Evolutionary conservation across 2,113 vertebrate genomes (phyloP), one percentile per base, ranked within the genome.

Genomic region (Tragelaphus scriptus): DNA sequence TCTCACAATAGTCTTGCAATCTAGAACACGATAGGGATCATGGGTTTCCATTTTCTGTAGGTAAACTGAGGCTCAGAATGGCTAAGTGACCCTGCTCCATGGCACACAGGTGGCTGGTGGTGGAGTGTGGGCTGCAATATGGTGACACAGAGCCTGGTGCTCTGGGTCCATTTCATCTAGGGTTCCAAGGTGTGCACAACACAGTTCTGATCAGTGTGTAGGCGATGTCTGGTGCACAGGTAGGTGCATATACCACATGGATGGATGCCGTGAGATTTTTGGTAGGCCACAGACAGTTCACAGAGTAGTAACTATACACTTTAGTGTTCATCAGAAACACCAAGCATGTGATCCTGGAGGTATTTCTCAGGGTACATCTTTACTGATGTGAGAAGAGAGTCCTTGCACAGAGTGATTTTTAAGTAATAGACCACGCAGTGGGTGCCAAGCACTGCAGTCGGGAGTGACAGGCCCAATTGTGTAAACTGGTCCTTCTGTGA

Each of bases 1-100:
- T 71, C 44, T 95, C 51, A n/a, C 4, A 36, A 11, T 94, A 17
- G 40, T 26, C 7, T 44, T 71, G 4, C n/a, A 49, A 81, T 21
- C 55, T 36, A 23, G 75, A 88, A 85, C 56, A 94, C 25, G 30
- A 9, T 21, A 88, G 85, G 61, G 30, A 40, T 58, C 58, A 8
- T 44, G 61, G 26, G 3, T 65, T 95, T n/a, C 61, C 44, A 30
- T 95, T 56, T 92, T 94, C n/a, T 49, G 40, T 13, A 86, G n/a
- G 36, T n/a, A 51, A 79, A 51, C 55, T 16, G 58, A 81, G 59
- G 58, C 65, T 82, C 30, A 25, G 47, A 36, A 79, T 88, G 47
- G 61, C 68, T 68, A 40, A 81, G 16, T 44, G 7, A 23, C 58
- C 53, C 68, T 87, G 21, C 32, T 47, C 4, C 23, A 10, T 30